Base-by-base conservation (phyloP, 2,797 vertebrate species). In the Arctocebus calabarensis region DNA sequence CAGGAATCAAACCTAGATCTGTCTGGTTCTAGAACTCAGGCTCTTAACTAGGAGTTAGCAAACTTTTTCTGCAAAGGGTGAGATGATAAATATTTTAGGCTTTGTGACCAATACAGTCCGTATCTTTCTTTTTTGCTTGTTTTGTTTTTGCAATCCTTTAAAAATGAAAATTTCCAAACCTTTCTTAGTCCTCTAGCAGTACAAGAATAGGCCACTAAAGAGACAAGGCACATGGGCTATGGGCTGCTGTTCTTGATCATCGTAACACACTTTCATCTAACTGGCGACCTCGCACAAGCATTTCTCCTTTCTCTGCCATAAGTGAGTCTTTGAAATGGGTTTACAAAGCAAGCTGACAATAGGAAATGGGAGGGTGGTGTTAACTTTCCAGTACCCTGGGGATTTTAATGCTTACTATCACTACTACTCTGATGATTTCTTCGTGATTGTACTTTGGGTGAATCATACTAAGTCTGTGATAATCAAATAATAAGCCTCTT, bases 391-490 rank as follows among this genome's bases (percentile, higher is more conserved):
- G 71, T 1, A 22, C 29, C 57, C 92, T 61, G 7, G 7, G 34
- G 71, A 92, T 84, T 71, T 79, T 77, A 62, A 34, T n/a, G 90
- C 40, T 90, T 94, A 40, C 48, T 62, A 4, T 71, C 43, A 20
- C 68, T 94, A 61, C 23, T 57, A 40, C 16, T n/a, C 40, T 29
- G 66, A 9, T n/a, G n/a, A 88, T 66, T 70, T 79, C 40, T 34
- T 68, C 75, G 34, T 96, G 43, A 25, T 73, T 94, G 95, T 68
- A 55, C 48, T 83, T 91, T 71, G 62, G 17, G 32, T 20, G 83
- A 87, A 84, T 87, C 57, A 68, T 19, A n/a, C 82, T 29, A 70
- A 93, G 52, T 0, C 43, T 89, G 9, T 57, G 79, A 45, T 37
- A 82, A 87, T 84, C 85, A 79, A 86, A 71, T 62, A 86, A 11